Evolutionary conservation across 2,797 vertebrate genomes (phyloP).

Genomic region (Lepus townsendii): DNA sequence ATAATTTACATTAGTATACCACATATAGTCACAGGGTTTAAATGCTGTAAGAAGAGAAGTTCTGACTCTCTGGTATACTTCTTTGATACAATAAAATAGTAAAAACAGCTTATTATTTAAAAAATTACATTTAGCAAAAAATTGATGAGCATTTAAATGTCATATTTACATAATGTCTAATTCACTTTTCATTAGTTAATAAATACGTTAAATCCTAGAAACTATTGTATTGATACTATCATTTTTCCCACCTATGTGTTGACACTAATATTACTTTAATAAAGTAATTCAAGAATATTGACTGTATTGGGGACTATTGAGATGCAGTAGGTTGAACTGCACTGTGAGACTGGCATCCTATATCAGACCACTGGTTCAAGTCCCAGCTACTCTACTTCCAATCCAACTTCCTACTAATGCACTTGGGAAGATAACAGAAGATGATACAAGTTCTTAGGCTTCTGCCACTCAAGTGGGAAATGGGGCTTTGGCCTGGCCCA

Average conservation of each 20-base stretch:
- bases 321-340: too few species aligned
- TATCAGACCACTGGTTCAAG: too few species aligned
- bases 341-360: too few species aligned
- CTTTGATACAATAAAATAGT: neutral
- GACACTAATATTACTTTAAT: neutral
- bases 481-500: too few species aligned
- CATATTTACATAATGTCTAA: neutral
- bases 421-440: too few species aligned
- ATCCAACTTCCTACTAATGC: too few species aligned
- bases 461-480: too few species aligned
- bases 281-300: neutral
- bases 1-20: neutral
- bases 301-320: neutral
- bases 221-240: neutral
- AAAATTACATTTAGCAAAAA: conserved; percentile 12
- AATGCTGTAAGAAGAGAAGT: neutral
- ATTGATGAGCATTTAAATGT: neutral
- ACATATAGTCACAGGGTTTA: neutral
- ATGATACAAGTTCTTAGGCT: too few species aligned
- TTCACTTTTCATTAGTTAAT: neutral
- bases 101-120: neutral
- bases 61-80: neutral
- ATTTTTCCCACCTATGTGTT: neutral
- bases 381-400: too few species aligned
- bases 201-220: neutral